Conservation (phyloP, 2,888 invertebrate genomes). For the Anarsia innoxiella region DNA sequence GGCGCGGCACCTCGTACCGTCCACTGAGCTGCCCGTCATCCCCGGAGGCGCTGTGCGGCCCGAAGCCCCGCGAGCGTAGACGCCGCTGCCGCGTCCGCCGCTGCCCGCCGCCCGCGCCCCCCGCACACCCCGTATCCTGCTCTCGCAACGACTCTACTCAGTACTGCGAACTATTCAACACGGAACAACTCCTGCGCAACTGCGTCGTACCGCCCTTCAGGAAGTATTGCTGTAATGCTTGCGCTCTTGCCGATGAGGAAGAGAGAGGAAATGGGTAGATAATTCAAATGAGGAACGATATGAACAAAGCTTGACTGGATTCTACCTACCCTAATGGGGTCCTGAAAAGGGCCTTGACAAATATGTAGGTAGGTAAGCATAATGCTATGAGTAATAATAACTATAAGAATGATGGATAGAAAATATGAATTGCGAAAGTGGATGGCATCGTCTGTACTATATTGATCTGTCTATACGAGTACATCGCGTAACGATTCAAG, state of each 20-base stretch:
- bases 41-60: conserved; percentile 68
- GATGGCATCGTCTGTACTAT: no score
- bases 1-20: conserved; percentile 72
- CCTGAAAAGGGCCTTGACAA: no score
- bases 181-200: conserved; percentile 59
- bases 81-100: conserved; percentile 68
- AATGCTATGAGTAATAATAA: no score
- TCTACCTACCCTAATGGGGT: no score
- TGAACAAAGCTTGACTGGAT: no score
- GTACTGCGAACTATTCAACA: conserved; percentile 62
- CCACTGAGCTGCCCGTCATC: conserved; percentile 71
- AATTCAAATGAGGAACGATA: no score
- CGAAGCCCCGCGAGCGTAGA: conserved; percentile 64
- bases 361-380: no score
- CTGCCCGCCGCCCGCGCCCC: conserved; percentile 28
- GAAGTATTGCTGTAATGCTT: conserved; percentile 76
- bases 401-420: no score
- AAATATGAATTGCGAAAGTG: no score
- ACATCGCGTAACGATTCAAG: no score
- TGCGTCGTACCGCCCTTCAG: conserved; percentile 75
- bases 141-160: conserved; percentile 52
- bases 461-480: no score
- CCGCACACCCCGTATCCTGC: conserved; percentile 26
- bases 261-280: conserved; percentile 14
- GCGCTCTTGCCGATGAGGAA: conserved; percentile 34